Conservation (phyloP, 1,140 invertebrate genomes). For the Zaprionus davidi region DNA sequence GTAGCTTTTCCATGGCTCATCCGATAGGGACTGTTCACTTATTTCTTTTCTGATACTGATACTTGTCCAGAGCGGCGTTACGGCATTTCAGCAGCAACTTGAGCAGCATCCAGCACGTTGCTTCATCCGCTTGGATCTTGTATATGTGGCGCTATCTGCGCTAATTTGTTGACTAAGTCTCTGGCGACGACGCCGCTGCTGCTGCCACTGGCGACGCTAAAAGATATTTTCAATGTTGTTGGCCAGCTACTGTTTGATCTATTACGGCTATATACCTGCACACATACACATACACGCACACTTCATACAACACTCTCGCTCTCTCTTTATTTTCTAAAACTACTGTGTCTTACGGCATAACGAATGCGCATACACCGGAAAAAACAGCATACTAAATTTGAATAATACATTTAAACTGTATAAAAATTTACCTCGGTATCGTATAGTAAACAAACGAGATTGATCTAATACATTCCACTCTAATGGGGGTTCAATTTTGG, state of each 20-base stretch:
- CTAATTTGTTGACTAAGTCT: slow-evolving; percentile 38
- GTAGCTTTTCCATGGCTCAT: slow-evolving; percentile 38
- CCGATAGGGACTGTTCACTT: neutral
- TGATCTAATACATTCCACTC: no score
- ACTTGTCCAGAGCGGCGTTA: slow-evolving; percentile 8
- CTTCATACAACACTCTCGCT: neutral
- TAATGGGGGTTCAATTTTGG: no score
- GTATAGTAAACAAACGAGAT: no score
- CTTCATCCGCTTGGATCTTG: slow-evolving; percentile 31
- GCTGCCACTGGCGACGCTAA: neutral
- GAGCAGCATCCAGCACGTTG: slow-evolving; percentile 5
- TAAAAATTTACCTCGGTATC: neutral
- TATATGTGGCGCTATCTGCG: slow-evolving; percentile 37
- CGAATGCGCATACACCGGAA: neutral
- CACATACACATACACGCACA: slow-evolving; percentile 9
- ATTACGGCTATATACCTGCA: neutral
- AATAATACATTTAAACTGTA: neutral
- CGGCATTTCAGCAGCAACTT: slow-evolving; percentile 21
- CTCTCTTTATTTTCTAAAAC: neutral
- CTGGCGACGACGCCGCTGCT: neutral
- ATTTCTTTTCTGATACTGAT: neutral
- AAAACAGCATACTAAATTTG: neutral
- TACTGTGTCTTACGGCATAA: neutral
- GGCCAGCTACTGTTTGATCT: slow-evolving; percentile 42
- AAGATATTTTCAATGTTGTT: slow-evolving; percentile 11